Conservation (phyloP, 2,888 invertebrate species). For the Agriotes lineatus region DNA sequence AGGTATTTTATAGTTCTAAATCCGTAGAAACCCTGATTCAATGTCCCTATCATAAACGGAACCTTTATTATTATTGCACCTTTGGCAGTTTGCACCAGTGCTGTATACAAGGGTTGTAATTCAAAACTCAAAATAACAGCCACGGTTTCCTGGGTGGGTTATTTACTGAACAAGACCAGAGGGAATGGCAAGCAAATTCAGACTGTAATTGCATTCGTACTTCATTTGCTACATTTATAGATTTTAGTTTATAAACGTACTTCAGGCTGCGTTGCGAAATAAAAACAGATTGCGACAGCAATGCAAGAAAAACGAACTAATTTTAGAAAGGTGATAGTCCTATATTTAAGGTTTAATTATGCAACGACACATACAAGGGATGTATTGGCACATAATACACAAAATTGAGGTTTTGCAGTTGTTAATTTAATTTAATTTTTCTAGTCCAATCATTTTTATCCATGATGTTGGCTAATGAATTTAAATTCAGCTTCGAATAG, state of each 20-base stretch:
- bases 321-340: too few species aligned
- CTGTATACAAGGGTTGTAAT: constrained; percentile 50
- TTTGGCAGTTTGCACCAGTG: constrained; percentile 50
- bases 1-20: constrained; percentile 13
- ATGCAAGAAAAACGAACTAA: too few species aligned
- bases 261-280: too few species aligned
- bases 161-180: constrained; percentile 50
- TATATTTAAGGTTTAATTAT: too few species aligned
- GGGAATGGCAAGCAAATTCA: constrained; percentile 43
- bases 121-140: constrained; percentile 54
- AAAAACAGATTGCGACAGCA: background rate
- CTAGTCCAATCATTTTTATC: too few species aligned
- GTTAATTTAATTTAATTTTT: too few species aligned
- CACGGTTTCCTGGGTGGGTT: constrained; percentile 49
- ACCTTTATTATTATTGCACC: constrained; percentile 55
- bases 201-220: constrained; percentile 39
- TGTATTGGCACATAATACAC: too few species aligned
- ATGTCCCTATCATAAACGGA: constrained; percentile 47
- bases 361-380: too few species aligned
- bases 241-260: too few species aligned
- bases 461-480: too few species aligned
- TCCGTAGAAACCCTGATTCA: constrained; percentile 35
- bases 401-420: too few species aligned
- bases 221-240: constrained; percentile 16
- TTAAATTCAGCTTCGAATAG: too few species aligned